These are phyloP conservation scores for Rhagologus leucostigma DNA, from an alignment of 2,113 vertebrate species.

Conservation along the genomic window DNA sequence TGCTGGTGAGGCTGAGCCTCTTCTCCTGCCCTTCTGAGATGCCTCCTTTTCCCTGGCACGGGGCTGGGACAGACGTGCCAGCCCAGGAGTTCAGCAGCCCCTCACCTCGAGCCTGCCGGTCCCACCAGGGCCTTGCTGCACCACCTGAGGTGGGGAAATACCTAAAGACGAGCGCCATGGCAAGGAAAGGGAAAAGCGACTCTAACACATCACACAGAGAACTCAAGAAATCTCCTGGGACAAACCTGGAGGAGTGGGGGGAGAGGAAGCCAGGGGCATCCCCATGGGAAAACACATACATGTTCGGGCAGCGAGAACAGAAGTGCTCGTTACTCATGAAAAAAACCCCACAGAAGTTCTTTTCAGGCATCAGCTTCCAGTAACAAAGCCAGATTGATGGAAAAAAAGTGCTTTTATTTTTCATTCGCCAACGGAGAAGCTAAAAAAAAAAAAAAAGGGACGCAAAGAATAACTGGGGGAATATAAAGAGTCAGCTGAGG, in stretches of 20 bases:
- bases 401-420: constrained; percentile 63
- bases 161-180: neutral
- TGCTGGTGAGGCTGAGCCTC: neutral
- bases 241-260: neutral
- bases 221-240: neutral
- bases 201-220: neutral
- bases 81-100: neutral
- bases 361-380: constrained; percentile 63
- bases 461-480: constrained; percentile 12
- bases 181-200: neutral
- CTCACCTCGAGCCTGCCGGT: neutral
- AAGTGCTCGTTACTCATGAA: constrained; percentile 48
- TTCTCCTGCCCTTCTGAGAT: neutral
- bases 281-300: constrained; percentile 58
- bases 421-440: constrained; percentile 34
- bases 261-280: neutral
- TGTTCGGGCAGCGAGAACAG: constrained; percentile 29
- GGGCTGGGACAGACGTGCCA: neutral
- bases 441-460: constrained; percentile 31
- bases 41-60: neutral
- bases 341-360: constrained; percentile 53
- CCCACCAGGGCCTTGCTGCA: neutral
- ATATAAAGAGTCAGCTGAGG: constrained; percentile 53
- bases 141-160: neutral
- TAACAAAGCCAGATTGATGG: constrained; percentile 56